Evolutionary conservation across 2,888 invertebrate species (phyloP).

Genomic region (Taphrorychus bicolor): DNA sequence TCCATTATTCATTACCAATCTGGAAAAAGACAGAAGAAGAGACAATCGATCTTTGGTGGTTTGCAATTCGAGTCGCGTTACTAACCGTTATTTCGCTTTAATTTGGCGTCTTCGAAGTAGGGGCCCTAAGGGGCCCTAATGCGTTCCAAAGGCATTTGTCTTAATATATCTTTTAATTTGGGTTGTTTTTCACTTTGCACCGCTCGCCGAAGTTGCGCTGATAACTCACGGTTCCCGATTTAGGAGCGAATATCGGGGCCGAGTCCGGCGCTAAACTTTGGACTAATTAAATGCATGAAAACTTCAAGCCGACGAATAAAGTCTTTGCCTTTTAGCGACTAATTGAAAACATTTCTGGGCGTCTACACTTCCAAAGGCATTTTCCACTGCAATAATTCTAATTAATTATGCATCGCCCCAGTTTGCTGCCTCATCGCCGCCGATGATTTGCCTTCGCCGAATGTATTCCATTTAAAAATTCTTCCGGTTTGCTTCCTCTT

Average conservation of each 20-base stretch:
- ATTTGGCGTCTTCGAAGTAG: slow-evolving; percentile 20
- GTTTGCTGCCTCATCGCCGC: slow-evolving; percentile 21
- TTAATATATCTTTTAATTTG: slow-evolving; percentile 37
- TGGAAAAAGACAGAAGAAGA: neutral
- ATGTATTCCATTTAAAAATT: slow-evolving; percentile 29
- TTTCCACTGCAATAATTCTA: slow-evolving; percentile 45
- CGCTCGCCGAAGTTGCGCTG: neutral
- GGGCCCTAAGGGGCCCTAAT: slow-evolving; percentile 25
- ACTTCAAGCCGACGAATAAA: slow-evolving; percentile 29
- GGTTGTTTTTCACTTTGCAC: slow-evolving; percentile 21
- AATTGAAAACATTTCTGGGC: slow-evolving; percentile 37
- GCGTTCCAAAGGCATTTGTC: slow-evolving; percentile 32
- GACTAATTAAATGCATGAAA: slow-evolving; percentile 29
- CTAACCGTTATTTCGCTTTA: slow-evolving; percentile 29
- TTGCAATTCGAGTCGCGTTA: slow-evolving; percentile 26
- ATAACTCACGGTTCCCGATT: slow-evolving; percentile 7
- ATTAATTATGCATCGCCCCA: slow-evolving; percentile 42
- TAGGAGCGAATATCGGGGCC: neutral
- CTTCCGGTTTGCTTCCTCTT: slow-evolving; percentile 15
- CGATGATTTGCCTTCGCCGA: slow-evolving; percentile 21
- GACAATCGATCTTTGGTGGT: neutral
- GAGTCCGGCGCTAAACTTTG: slow-evolving; percentile 9
- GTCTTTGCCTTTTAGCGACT: slow-evolving; percentile 33
- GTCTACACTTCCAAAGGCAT: slow-evolving; percentile 43
- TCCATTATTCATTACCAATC: neutral